Base-by-base conservation (phyloP, 2,888 invertebrate species). In the Yponomeuta malinellus region DNA sequence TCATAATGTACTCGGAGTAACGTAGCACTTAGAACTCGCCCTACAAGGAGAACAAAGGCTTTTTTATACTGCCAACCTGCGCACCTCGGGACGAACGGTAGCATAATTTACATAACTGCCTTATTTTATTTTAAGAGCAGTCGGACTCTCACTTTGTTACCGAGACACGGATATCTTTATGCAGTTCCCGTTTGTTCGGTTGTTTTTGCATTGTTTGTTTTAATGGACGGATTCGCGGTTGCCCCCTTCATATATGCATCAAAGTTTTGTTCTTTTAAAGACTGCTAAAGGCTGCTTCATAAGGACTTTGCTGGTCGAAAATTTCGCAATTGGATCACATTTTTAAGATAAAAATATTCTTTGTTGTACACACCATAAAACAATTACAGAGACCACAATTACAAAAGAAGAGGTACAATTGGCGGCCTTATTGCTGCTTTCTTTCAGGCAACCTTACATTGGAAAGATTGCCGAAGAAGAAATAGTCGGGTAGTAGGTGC, bases 31-130 rank as follows among this genome's bases (percentile, higher is more conserved):
- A 70, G 52, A 37, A 63, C 63, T 65, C 23, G 6, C 72, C 76
- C 75, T 78, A 77, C 78, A 70, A 73, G 76, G 77, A 75, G 76
- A 82, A 84, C 82, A 85, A 85, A 85, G 81, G 78, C 77, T 80
- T 85, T 87, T 87, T 87, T 85, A 79, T 82, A 80, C 79, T 77
- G 77, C 78, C 81, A 82, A 15, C 15, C 78, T 78, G 80, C 52
- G 52, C 83, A 83, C 80, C 80, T 78, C 77, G 77, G 80, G 81
- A 80, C 83, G 76, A 78, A 78, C 81, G 77, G 79, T 77, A 75
- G 74, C 75, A 74, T 81, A 78, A 89, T 89, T 89, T 87, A 85
- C 88, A 88, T 89, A 89, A 87, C 86, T 83, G 81, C 83, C 86
- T 88, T 86, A 88, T 83, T 84, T 84, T 82, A 83, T 87, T 86